Conservation (phyloP, 2,797 vertebrate species). For the Otus scops region DNA sequence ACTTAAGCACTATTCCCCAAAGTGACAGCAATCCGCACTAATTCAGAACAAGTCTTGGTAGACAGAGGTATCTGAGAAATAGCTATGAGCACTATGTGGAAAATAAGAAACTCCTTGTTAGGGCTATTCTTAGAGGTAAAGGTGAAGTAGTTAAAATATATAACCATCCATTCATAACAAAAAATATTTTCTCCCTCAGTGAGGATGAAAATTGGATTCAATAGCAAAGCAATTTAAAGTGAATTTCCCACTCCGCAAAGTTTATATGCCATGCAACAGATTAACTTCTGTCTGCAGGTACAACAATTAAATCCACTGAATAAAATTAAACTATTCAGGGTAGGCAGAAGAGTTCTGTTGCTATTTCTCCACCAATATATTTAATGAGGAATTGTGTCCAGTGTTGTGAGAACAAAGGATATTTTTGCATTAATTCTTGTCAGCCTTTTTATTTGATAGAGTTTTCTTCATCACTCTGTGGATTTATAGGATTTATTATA, state of each 20-base stretch:
- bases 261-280: constrained; percentile 10
- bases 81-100: background rate
- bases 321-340: background rate
- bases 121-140: background rate
- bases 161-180: constrained; percentile 26
- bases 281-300: constrained; percentile 38
- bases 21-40: background rate
- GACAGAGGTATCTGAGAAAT: background rate
- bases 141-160: constrained; percentile 24
- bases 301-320: constrained; percentile 49
- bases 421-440: background rate
- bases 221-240: constrained; percentile 45
- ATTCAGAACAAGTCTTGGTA: background rate
- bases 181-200: constrained; percentile 57
- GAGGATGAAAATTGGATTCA: constrained; percentile 57
- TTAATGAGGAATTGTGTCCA: background rate
- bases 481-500: background rate
- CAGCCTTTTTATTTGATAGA: background rate
- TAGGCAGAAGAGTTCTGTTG: background rate
- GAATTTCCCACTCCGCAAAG: constrained; percentile 23
- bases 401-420: constrained; percentile 14
- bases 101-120: background rate
- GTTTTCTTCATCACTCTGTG: background rate
- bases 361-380: background rate
- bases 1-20: background rate